These are phyloP conservation scores for Trypoxylon attenuatum DNA, from an alignment of 2,888 invertebrate species.

Conservation along the genomic window DNA sequence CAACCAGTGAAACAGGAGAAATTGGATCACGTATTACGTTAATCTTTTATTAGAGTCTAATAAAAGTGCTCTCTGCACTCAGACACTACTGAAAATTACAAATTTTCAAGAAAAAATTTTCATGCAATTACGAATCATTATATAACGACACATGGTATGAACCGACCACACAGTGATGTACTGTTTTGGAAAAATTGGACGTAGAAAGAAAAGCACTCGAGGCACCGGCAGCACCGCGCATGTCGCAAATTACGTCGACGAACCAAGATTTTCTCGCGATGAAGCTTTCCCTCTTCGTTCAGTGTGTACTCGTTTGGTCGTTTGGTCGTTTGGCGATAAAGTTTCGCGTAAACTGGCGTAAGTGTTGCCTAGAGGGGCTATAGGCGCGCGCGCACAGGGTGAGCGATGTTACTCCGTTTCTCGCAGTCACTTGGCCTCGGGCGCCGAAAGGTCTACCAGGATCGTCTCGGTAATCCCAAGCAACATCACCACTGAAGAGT, in stretches of 20 bases:
- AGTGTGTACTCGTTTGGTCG: not conserved
- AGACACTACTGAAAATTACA: no score
- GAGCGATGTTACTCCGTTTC: no score
- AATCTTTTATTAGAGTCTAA: no score
- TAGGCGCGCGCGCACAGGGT: no score
- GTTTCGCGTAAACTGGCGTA: conserved; percentile 10
- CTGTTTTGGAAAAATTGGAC: no score
- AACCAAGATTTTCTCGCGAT: not conserved
- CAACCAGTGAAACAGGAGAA: no score
- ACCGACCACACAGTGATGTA: conserved; percentile 27
- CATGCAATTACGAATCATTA: no score
- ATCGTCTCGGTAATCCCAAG: conserved; percentile 5
- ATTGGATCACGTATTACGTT: no score
- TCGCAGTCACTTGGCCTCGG: not conserved
- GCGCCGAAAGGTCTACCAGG: conserved; percentile 14
- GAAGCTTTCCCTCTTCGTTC: not conserved
- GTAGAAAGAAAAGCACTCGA: not conserved
- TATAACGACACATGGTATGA: no score
- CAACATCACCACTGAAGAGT: not conserved
- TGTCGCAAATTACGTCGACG: not conserved
- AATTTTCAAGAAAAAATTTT: no score
- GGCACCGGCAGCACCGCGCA: not conserved
- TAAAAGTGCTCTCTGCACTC: no score
- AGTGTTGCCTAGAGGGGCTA: not conserved
- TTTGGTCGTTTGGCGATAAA: conserved; percentile 21